A percentile compares a stretch with the other conserved stretches of the same genome.
Evolutionary conservation across 2,888 invertebrate species (phyloP).

Genomic region (Lasioglossum pauxillum): DNA sequence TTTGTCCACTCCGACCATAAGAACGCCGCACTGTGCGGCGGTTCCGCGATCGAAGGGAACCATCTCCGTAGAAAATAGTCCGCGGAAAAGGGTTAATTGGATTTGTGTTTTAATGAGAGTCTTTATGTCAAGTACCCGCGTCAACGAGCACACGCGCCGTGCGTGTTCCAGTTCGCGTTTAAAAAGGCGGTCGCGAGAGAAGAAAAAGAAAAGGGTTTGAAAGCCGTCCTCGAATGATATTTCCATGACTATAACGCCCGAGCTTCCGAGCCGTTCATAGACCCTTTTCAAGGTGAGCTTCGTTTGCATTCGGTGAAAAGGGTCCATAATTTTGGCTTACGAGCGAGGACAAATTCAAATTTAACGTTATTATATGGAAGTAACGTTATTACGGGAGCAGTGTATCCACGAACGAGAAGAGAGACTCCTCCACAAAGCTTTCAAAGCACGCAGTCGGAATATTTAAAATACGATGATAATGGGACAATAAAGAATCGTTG

Average conservation of each 20-base stretch:
- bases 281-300: conserved; percentile 58
- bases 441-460: conserved; percentile 20
- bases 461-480: conserved; percentile 52
- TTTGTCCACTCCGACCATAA: too few species aligned
- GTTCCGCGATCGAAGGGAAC: not conserved
- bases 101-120: not conserved
- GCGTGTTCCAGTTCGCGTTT: conserved; percentile 44
- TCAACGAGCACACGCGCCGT: conserved; percentile 22
- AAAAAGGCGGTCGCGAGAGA: conserved; percentile 35
- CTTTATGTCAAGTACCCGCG: not conserved
- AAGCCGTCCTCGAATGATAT: conserved; percentile 62
- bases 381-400: conserved; percentile 58
- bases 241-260: conserved; percentile 65
- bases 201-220: conserved; percentile 46
- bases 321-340: conserved; percentile 63
- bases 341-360: conserved; percentile 62
- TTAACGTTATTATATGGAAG: conserved; percentile 60
- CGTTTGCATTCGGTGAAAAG: conserved; percentile 70
- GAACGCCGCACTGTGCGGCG: too few species aligned
- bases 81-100: not conserved
- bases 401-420: conserved; percentile 34
- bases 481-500: not conserved
- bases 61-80: not conserved
- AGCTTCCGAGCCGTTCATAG: conserved; percentile 58
- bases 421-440: conserved; percentile 25